Conservation (phyloP, 2,888 invertebrate genomes). For the Caenorhabditis afra region DNA sequence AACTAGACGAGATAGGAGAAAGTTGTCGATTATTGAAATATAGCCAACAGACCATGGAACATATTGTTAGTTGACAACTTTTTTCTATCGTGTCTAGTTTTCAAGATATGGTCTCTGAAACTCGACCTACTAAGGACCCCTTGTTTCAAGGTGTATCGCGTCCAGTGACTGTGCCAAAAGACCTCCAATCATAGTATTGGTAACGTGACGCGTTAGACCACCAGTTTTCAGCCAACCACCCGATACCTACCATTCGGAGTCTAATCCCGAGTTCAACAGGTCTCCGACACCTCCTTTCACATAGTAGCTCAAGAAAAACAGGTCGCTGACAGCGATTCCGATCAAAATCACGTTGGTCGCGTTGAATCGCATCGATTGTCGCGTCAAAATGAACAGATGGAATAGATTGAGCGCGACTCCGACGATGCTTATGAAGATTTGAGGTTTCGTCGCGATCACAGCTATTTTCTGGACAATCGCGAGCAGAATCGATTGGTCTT, state of each 20-base stretch:
- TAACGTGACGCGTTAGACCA: too few relatives aligned
- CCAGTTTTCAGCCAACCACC: too few relatives aligned
- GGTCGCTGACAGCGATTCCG: conserved; percentile 28
- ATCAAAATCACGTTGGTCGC: conserved; percentile 21
- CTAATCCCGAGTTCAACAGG: not conserved
- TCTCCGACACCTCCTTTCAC: not conserved
- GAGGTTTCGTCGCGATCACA: not conserved
- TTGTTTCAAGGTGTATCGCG: too few relatives aligned
- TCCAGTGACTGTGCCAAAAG: too few relatives aligned
- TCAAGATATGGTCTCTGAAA: too few relatives aligned
- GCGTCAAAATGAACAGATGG: conserved; percentile 19
- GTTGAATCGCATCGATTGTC: conserved; percentile 27
- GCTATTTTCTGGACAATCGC: not conserved
- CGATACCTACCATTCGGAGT: not conserved
- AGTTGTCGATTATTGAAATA: not conserved
- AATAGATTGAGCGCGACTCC: conserved; percentile 13
- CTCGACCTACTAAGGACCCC: too few relatives aligned
- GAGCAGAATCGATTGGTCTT: not conserved
- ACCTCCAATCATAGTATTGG: too few relatives aligned
- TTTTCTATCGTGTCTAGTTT: too few relatives aligned
- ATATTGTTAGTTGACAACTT: too few relatives aligned
- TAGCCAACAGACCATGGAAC: too few relatives aligned
- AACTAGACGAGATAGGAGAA: not conserved
- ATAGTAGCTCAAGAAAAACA: conserved; percentile 2
- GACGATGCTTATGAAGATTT: not conserved